Evolutionary conservation across 2,113 vertebrate species (phyloP).

Genomic region (Tetrao urogallus): DNA sequence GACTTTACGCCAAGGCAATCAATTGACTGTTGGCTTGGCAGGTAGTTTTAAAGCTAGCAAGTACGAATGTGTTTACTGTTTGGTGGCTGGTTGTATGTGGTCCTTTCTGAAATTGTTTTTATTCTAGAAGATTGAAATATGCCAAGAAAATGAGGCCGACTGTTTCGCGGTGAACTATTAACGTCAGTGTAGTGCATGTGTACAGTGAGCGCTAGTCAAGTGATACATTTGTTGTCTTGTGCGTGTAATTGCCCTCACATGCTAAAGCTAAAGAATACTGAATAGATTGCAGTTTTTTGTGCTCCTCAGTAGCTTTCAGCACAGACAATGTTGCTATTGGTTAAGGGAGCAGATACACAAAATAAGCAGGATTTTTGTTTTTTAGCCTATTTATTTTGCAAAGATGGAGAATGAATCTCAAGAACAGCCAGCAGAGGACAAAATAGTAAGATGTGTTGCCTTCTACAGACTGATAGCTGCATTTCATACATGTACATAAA

Average conservation of each 20-base stretch:
- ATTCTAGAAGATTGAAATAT: background rate
- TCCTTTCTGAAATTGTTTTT: background rate
- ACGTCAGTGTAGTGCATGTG: background rate
- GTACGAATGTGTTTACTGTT: background rate
- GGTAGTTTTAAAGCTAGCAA: constrained; percentile 31
- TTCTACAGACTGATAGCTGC: background rate
- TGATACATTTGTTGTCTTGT: background rate
- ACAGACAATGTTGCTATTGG: background rate
- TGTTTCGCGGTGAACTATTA: background rate
- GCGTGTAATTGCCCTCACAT: background rate
- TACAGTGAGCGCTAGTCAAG: background rate
- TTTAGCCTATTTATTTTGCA: constrained; percentile 15
- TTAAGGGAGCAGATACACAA: background rate
- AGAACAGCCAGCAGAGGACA: background rate
- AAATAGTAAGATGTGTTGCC: background rate
- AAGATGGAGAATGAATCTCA: background rate
- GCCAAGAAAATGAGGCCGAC: background rate
- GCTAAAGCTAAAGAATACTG: background rate
- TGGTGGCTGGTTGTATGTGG: background rate
- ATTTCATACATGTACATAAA: background rate
- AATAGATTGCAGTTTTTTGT: background rate
- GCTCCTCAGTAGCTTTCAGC: background rate
- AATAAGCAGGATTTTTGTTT: background rate
- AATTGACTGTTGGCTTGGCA: constrained; percentile 46
- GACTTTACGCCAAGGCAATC: constrained; percentile 49